A percentile compares a stretch with the other conserved stretches of the same genome.
phyloP scores from a whole-genome alignment of 2,113 vertebrate genomes.

The cattle (Bos taurus) region DNA sequence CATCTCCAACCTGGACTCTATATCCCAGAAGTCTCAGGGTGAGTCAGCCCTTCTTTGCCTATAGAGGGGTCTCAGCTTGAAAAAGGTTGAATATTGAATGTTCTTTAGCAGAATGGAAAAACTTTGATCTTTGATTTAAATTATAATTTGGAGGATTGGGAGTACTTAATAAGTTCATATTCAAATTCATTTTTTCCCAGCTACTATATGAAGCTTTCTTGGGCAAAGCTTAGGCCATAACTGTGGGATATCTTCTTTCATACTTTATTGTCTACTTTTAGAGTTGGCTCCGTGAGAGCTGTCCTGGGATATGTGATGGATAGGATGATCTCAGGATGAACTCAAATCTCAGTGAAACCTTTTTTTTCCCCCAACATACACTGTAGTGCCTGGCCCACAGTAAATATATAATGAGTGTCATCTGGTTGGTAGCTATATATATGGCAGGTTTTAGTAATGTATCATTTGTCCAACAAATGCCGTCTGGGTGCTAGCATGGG shows the following conservation, averaged over 20 bases:
- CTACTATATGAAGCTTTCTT: neutral
- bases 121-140: neutral
- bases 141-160: neutral
- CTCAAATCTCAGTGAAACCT: neutral
- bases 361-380: neutral
- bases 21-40: conserved; percentile 81
- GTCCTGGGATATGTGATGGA: neutral
- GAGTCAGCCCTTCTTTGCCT: conserved; percentile 8
- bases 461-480: neutral
- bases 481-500: neutral
- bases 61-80: neutral
- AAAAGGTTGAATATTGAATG: neutral
- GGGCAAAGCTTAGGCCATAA: neutral
- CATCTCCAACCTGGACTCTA: conserved; percentile 55
- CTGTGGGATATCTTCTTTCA: neutral
- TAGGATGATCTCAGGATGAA: neutral
- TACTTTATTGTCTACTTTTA: neutral
- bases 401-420: neutral
- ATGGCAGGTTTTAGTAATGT: neutral
- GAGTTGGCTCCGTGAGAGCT: neutral
- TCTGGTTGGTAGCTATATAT: neutral
- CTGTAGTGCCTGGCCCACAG: neutral
- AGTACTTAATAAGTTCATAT: neutral
- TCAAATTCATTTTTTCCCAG: neutral
- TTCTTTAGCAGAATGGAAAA: neutral